Evolutionary conservation across 2,888 invertebrate species (phyloP).

Genomic region (Xylocampa areola): DNA sequence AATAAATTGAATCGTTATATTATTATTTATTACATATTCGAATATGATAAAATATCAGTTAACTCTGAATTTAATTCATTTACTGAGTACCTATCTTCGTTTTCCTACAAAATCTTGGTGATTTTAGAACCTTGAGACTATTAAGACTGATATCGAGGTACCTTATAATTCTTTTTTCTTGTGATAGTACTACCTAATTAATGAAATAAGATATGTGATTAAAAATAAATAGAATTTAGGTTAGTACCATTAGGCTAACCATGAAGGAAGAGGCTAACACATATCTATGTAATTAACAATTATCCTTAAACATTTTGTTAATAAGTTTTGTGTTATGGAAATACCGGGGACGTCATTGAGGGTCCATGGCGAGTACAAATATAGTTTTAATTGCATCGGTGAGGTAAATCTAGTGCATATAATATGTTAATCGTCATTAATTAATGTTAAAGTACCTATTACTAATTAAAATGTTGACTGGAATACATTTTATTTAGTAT

Average conservation of each 20-base stretch:
- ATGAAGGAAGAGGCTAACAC: too few species aligned
- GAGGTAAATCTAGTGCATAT: conserved; percentile 18
- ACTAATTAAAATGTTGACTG: conserved; percentile 31
- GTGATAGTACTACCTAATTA: neutral
- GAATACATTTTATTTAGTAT: conserved; percentile 30
- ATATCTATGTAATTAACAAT: too few species aligned
- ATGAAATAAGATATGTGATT: conserved; percentile 12
- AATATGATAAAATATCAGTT: too few species aligned
- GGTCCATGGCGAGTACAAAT: conserved; percentile 11
- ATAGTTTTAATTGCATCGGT: conserved; percentile 20
- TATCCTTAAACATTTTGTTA: conserved; percentile 52
- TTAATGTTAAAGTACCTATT: conserved; percentile 36
- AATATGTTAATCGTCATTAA: conserved; percentile 19
- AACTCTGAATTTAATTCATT: too few species aligned
- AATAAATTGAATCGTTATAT: too few species aligned
- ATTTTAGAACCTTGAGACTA: too few species aligned
- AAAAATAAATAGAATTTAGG: conserved; percentile 3
- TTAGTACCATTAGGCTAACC: conserved; percentile 12
- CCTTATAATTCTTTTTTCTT: neutral
- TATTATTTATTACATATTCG: too few species aligned
- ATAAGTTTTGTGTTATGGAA: conserved; percentile 51
- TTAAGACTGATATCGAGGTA: neutral
- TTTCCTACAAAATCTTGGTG: too few species aligned
- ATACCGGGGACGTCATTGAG: conserved; percentile 57
- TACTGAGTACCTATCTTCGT: too few species aligned